A percentile compares a stretch with the other conserved stretches of the same genome.
phyloP scores from a whole-genome alignment of 2,113 vertebrate genomes.

The Vimba vimba region DNA sequence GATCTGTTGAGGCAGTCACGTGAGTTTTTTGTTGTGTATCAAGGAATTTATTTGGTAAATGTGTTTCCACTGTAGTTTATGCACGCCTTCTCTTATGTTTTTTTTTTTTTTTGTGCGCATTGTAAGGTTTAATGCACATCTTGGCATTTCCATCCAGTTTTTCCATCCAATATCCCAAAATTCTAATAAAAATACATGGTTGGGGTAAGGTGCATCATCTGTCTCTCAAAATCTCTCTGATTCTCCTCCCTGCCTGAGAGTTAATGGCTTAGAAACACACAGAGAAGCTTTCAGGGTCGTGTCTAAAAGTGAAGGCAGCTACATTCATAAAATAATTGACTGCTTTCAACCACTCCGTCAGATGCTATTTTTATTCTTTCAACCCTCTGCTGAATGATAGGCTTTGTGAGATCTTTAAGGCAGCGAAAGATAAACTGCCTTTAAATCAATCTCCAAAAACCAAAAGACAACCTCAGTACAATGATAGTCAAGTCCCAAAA shows the following conservation, averaged over 20 bases:
- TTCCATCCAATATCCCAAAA: not conserved
- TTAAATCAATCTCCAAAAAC: not conserved
- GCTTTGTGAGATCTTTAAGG: not conserved
- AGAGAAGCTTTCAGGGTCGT: not conserved
- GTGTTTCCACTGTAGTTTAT: not conserved
- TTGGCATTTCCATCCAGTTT: not conserved
- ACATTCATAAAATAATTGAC: slow-evolving; percentile 13
- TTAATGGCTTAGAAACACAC: slow-evolving; percentile 14
- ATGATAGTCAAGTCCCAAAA: too few relatives aligned
- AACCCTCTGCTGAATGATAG: not conserved
- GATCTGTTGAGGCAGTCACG: not conserved
- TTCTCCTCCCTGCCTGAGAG: not conserved
- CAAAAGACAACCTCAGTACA: not conserved
- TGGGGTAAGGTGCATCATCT: not conserved
- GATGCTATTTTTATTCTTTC: not conserved
- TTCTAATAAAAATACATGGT: not conserved
- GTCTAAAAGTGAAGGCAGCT: not conserved
- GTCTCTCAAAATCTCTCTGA: slow-evolving; percentile 20
- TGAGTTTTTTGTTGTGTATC: not conserved
- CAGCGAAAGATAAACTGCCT: not conserved
- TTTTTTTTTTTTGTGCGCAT: not conserved
- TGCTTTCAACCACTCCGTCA: not conserved
- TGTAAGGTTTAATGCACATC: not conserved
- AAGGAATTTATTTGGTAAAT: too few relatives aligned
- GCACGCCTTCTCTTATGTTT: too few relatives aligned